These are phyloP conservation scores for Troides aeacus DNA, from an alignment of 2,888 invertebrate genomes.

Conservation along the genomic window DNA sequence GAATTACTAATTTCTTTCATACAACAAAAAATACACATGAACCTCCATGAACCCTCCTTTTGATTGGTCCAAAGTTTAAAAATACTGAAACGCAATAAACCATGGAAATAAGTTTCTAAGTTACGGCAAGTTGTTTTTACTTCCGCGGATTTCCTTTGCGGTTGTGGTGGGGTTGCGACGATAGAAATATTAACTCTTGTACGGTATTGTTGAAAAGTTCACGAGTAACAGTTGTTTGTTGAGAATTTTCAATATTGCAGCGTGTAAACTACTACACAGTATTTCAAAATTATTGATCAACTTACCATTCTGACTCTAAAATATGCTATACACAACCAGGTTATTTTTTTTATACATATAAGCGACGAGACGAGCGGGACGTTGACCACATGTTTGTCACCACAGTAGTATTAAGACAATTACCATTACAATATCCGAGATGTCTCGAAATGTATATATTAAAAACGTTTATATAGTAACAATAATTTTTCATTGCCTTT, in stretches of 20 bases:
- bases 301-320: too few species aligned
- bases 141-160: conserved; percentile 23
- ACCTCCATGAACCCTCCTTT: conserved; percentile 17
- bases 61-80: conserved; percentile 23
- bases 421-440: too few species aligned
- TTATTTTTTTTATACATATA: too few species aligned
- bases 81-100: conserved; percentile 24
- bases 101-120: conserved; percentile 23
- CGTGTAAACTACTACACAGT: too few species aligned
- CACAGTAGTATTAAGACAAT: too few species aligned
- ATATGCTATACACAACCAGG: too few species aligned
- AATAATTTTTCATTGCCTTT: not conserved
- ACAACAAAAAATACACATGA: conserved; percentile 10
- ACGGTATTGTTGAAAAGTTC: conserved; percentile 27
- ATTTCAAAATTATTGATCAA: too few species aligned
- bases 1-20: conserved; percentile 20
- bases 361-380: too few species aligned
- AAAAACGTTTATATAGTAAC: not conserved
- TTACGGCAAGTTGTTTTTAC: conserved; percentile 23
- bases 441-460: too few species aligned
- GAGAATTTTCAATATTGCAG: conserved; percentile 19
- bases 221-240: conserved; percentile 23
- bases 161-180: conserved; percentile 12
- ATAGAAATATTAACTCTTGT: conserved; percentile 27
- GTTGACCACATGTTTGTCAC: too few species aligned